Conservation (phyloP, 1,140 invertebrate genomes). For the Maconellicoccus hirsutus region DNA sequence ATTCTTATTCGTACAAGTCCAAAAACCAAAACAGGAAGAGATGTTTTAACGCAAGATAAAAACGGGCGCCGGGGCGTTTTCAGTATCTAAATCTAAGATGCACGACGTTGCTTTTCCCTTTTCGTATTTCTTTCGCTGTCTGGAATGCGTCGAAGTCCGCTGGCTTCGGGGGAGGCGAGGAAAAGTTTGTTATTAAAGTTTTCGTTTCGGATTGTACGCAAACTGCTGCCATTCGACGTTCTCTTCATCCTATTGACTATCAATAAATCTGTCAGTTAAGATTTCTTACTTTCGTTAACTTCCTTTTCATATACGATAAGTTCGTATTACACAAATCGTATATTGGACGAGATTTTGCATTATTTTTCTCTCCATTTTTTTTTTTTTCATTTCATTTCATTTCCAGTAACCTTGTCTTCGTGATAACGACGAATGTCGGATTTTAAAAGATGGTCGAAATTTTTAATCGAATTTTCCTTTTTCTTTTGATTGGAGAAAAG, state of each 20-base stretch:
- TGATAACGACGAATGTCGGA: no score
- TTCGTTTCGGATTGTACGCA: neutral
- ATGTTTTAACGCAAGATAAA: conserved; percentile 13
- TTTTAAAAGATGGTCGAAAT: no score
- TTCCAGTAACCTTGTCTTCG: no score
- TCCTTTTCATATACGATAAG: neutral
- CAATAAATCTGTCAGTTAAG: conserved; percentile 22
- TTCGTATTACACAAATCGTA: no score
- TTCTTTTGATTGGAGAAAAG: no score
- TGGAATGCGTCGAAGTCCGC: no score
- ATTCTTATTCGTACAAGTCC: no score
- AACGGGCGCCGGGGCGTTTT: conserved; percentile 13
- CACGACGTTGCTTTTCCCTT: neutral
- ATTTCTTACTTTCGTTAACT: conserved; percentile 22
- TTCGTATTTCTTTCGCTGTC: neutral
- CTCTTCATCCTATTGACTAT: conserved; percentile 11
- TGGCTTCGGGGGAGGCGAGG: neutral
- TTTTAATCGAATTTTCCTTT: no score
- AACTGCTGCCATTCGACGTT: conserved; percentile 18
- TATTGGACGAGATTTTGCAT: neutral
- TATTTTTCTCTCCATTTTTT: neutral
- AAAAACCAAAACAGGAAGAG: no score
- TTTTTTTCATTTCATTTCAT: neutral
- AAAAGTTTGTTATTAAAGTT: conserved; percentile 20
- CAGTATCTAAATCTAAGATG: conserved; percentile 19